Base-by-base conservation (phyloP, 2,888 invertebrate genomes). In the Automeris io region DNA sequence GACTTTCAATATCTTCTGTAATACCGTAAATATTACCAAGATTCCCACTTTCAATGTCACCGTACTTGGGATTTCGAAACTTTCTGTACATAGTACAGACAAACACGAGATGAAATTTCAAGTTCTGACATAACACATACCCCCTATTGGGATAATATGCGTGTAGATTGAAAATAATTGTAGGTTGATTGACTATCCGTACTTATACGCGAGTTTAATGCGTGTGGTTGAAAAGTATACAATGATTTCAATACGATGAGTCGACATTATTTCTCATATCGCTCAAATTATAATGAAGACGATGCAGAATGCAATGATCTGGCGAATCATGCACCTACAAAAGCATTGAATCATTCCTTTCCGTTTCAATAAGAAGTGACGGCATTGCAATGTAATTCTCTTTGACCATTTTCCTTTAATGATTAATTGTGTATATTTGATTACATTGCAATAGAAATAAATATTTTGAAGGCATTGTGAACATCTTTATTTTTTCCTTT, bases 211-310 rank as follows among this genome's bases (percentile, higher is more conserved):
- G 4, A 13, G 7, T 29, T 8, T 16, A 16, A 16, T 16, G 16
- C 29, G 16, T 16, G 9, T 3, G 13, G 29, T 16, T n/a, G 16
- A 29, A 3, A 29, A 16, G 29, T 22, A 36, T 21, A 35, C 35
- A 39, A 35, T 35, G 33, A 40, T 35, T 37, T 35, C 37, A 23
- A 18, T 37, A 29, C 33, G 45, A 39, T 49, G 54, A 55, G 48
- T 51, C 51, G 50, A 40, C 43, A 43, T 37, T 51, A 53, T 51
- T 51, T 39, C 44, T 41, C 39, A 35, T 35, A 40, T 32, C 46
- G 46, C 57, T 58, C 50, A 54, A 47, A 60, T 54, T 49, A 54
- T 64, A 65, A 70, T 66, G 55, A 64, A 61, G 45, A 46, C 40
- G 40, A 42, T 42, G 33, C 43, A 50, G 53, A 45, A 51, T 51